Evolutionary conservation across 2,888 invertebrate species (phyloP), one percentile per base, ranked within the genome.

Genomic region (Tetheella fluctuosa): DNA sequence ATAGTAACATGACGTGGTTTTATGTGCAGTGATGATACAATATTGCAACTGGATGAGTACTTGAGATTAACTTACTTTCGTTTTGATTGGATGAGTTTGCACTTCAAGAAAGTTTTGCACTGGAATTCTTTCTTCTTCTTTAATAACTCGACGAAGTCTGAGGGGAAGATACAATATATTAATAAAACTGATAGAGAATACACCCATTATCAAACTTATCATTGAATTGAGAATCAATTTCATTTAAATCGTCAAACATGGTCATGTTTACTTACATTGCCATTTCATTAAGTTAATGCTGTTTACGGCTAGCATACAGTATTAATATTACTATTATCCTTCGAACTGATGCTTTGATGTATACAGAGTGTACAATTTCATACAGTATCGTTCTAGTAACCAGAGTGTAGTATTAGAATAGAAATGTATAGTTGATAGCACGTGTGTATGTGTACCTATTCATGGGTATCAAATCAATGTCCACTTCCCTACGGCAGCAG

Each of bases 31-130:
- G 69, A 59, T 60, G 67, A 58, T 69, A 59, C 67, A 65, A 69
- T 68, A 63, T 66, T 56, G 67, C 64, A 61, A 66, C 57, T 71
- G 69, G 63, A 70, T 52, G 55, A 58, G 60, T 56, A 60, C 63
- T 58, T 39, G 59, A 70, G 64, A 73, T 78, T 74, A 74, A 85
- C 89, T 86, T 80, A 87, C 88, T 65, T 70, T 58, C 64, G 67
- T 37, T 68, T 70, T 63, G 77, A 70, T 64, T 74, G 71, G 62
- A 76, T 70, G 64, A 76, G 74, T 67, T 76, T 68, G 67, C 84
- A 85, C 65, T 80, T 76, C 62, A 83, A 63, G 59, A 80, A 76
- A 63, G 70, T 80, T 73, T 70, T 68, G 60, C 79, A 79, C 57
- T 72, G 64, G 62, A 73, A 59, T 58, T 71, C 62, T 34, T 73